Evolutionary conservation across 2,888 invertebrate genomes (phyloP), one percentile per base, ranked within the genome.

Genomic region (Agriotes lineatus): DNA sequence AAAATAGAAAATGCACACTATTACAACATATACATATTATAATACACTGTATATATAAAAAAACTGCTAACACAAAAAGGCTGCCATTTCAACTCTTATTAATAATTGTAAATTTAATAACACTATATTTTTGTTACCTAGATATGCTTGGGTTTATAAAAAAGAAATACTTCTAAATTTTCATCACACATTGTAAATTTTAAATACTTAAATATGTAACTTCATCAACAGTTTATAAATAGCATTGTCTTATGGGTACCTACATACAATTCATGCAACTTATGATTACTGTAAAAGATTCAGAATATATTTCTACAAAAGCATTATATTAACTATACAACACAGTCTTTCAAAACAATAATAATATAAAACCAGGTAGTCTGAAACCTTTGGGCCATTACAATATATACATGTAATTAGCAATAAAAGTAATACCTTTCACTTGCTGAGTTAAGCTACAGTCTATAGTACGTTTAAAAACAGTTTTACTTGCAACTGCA

Each of bases 11-110:
- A 62, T 69, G 70, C 69, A 48, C 71, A 72, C 70, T 67, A 70
- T 67, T 66, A 72, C 73, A 69, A 72, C 72, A 70, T 72, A 71
- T 72, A 72, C 69, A 74, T 70, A 73, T 70, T 66, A 68, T 74
- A 70, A 57, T 58, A 62, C 52, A 59, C 16, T 59, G 22, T 22
- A 48, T 57, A 35, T 57, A 68, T 50, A 60, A 7, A 25, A 25
- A 37, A 52, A 66, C 52, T 25, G 25, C 25, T 35, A 61, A 59
- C 33, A 42, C 16, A 61, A 61, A 35, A 30, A 35, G 54, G 67
- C 67, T 67, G 67, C 67, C 67, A 52, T 67, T 54, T 48, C 20
- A 22, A 48, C 22, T 42, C 16, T 42, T 58, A 12, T 50, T 33
- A 30, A 22, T n/a, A 19, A 30, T 19, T 19, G 25, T 14, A 19